Base-by-base conservation (phyloP, 2,797 vertebrate genomes). In the Manis javanica region DNA sequence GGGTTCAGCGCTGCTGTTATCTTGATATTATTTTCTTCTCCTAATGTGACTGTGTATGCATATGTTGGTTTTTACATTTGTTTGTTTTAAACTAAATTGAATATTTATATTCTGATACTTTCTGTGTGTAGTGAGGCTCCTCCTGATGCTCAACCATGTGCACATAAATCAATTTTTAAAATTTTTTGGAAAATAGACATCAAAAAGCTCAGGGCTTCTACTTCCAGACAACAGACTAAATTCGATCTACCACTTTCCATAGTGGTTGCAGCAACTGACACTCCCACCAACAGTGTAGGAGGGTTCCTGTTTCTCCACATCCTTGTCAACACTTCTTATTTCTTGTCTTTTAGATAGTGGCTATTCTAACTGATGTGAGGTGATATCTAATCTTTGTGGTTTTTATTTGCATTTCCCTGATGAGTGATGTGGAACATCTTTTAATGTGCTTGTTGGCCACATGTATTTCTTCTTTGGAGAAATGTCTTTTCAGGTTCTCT, bases 21-120 rank as follows among this genome's bases (percentile, higher is more conserved):
- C 78, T 89, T 82, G 37, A 59, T 85, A 66, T 69, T 68, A 64
- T 87, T 88, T 90, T 94, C 78, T 75, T 57, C 39, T 87, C 53
- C 57, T 74, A 77, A 59, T 77, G 21, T 61, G 49, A 77, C 57
- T 86, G 3, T 46, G 3, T 42, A 82, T 78, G 7, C 46, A 68
- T 78, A 15, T 87, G 18, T 26, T 87, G 72, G 24, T 85, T 24
- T 81, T 92, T 81, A 26, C 13, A 94, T 61, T 46, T 61, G 69
- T 29, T 2, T 88, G 10, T 61, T 79, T 87, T 69, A 71, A 82
- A 66, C 49, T 75, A 91, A 59, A 7, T 93, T 89, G 42, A 24
- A 23, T 88, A 69, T 23, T 87, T 66, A 34, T 34, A 88, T 31
- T 89, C 11, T 91, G 19, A 42, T 83, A 87, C 34, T 63, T 89